Evolutionary conservation across 2,113 vertebrate species (phyloP).

Genomic region (Alethe castanea): DNA sequence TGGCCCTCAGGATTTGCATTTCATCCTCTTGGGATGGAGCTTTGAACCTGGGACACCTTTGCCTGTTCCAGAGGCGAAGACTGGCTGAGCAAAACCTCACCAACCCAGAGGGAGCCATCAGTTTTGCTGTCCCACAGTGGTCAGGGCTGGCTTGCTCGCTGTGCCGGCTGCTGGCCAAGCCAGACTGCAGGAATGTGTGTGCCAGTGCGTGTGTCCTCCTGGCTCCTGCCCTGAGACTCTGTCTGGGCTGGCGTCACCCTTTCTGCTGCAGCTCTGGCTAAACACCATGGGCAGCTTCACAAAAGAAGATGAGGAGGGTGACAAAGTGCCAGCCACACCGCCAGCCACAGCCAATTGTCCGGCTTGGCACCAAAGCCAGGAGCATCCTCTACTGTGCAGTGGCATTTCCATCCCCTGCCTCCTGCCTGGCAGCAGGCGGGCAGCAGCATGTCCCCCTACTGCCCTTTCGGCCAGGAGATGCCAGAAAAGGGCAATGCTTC

Average conservation of each 20-base stretch:
- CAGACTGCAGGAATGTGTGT: neutral
- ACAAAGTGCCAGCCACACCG: rapidly evolving
- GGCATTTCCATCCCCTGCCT: neutral
- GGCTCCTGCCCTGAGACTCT: neutral
- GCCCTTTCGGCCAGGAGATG: neutral
- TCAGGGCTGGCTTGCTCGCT: neutral
- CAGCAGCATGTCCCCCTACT: rapidly evolving
- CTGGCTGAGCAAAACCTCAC: neutral
- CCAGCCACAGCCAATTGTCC: neutral
- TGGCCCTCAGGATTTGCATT: rapidly evolving
- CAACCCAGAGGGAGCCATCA: neutral
- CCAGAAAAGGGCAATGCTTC: neutral
- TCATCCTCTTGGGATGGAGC: neutral
- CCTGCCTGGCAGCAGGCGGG: neutral
- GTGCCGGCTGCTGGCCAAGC: neutral
- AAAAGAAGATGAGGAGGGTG: neutral
- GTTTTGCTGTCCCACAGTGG: neutral
- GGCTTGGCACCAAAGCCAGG: neutral
- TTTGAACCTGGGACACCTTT: neutral
- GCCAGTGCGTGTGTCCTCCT: neutral
- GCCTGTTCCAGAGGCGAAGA: neutral
- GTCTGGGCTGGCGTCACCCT: neutral
- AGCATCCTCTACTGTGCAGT: neutral
- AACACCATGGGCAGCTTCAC: neutral
- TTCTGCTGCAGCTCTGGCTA: neutral